Percentiles rank a stretch among this genome's conserved stretches.
phyloP scores from a whole-genome alignment of 2,797 vertebrate species.

The Halcyon smyrnensis region DNA sequence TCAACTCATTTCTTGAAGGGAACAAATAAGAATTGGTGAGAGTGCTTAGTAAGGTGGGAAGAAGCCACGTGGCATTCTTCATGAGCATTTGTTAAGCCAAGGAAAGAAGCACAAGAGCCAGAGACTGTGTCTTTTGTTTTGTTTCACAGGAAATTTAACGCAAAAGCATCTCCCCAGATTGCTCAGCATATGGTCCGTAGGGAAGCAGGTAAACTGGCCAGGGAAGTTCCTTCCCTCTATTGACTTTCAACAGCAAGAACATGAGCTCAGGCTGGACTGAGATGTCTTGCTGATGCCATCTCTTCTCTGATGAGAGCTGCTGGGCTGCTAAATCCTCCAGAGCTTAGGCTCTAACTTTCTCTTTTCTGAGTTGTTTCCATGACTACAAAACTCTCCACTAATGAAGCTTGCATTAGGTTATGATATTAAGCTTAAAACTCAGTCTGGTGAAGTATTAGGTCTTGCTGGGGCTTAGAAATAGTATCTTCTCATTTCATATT shows the following conservation, averaged over 20 bases:
- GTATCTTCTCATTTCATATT: slow-evolving; percentile 19
- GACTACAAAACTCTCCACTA: not conserved
- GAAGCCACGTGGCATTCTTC: not conserved
- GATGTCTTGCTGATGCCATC: rapidly evolving
- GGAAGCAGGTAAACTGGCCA: not conserved
- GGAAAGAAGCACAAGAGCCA: not conserved
- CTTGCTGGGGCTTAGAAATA: not conserved
- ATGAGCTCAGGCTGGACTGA: not conserved
- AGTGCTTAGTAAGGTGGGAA: not conserved
- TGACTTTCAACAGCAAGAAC: not conserved
- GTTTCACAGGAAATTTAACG: not conserved
- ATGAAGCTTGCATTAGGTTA: not conserved
- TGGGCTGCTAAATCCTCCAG: not conserved
- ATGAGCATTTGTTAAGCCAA: not conserved
- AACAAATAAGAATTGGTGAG: not conserved
- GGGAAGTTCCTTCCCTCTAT: not conserved
- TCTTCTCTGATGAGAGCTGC: not conserved
- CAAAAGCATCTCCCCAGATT: not conserved
- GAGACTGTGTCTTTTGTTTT: not conserved
- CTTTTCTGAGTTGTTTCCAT: slow-evolving; percentile 8
- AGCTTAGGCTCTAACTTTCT: not conserved
- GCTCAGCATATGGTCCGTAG: not conserved
- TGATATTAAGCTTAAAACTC: not conserved
- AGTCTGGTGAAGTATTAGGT: not conserved
- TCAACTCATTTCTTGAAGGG: not conserved